phyloP scores from a whole-genome alignment of 23 tunicate species.

The Halocynthia aurantium region DNA sequence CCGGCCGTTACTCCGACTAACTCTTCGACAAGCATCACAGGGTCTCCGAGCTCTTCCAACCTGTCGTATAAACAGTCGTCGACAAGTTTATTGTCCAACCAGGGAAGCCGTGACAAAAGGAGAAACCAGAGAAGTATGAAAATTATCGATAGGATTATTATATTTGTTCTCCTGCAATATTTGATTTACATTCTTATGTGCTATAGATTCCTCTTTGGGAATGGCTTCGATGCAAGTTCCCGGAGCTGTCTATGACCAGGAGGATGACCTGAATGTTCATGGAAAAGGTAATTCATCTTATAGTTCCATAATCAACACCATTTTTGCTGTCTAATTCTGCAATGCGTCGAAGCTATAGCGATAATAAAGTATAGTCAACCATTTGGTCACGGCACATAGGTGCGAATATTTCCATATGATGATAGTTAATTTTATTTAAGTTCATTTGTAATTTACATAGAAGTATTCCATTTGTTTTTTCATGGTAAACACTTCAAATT shows the following conservation, averaged over 20 bases:
- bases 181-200: background rate
- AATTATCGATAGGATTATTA: background rate
- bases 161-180: no score
- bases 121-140: constrained; percentile 5
- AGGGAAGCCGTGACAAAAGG: constrained; percentile 3
- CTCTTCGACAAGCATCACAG: background rate
- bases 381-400: background rate
- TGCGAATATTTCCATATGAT: background rate
- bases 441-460: background rate
- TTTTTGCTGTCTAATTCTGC: background rate
- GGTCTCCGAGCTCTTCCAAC: constrained; percentile 18
- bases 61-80: constrained; percentile 15
- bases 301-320: background rate
- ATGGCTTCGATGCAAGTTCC: background rate
- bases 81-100: constrained; percentile 1
- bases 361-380: no score
- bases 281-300: constrained; percentile 37
- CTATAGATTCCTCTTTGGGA: background rate
- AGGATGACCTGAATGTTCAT: constrained; percentile 35
- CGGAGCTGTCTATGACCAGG: background rate
- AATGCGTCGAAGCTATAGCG: no score
- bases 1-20: constrained; percentile 21
- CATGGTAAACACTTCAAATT: background rate
- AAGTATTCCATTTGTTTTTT: background rate
- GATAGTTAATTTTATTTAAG: background rate